A percentile compares a stretch with the other conserved stretches of the same genome.
Evolutionary conservation across 92 coral and sea anemone genomes (phyloP).

Genomic region (Diadumene lineata): DNA sequence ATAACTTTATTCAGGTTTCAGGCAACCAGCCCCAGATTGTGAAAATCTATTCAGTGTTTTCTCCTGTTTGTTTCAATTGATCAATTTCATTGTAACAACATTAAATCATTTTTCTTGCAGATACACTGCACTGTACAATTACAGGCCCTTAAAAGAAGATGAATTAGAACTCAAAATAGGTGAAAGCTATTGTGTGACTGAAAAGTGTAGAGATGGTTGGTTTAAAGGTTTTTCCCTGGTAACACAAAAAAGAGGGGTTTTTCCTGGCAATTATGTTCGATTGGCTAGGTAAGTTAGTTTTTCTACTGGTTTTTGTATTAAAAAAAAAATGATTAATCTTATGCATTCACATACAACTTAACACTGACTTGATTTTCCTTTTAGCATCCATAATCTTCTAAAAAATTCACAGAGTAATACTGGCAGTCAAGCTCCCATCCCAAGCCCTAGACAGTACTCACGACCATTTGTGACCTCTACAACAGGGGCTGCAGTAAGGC

Average conservation of each 20-base stretch:
- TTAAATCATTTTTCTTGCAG: conserved; percentile 26
- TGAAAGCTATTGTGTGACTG: conserved; percentile 86
- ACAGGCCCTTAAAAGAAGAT: conserved; percentile 87
- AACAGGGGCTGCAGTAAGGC: conserved; percentile 25
- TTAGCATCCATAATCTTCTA: conserved; percentile 74
- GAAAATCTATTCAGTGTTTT: neutral
- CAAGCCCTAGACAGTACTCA: conserved; percentile 40
- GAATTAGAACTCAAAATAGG: conserved; percentile 82
- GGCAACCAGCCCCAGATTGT: no score
- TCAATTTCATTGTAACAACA: neutral
- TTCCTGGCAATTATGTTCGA: conserved; percentile 96
- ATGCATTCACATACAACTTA: no score
- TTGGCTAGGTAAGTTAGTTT: conserved; percentile 56
- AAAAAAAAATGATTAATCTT: no score
- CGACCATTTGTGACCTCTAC: conserved; percentile 10
- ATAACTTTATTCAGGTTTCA: no score
- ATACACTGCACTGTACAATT: conserved; percentile 85
- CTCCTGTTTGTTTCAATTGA: no score
- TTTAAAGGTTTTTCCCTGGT: conserved; percentile 78
- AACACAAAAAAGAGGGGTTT: conserved; percentile 78
- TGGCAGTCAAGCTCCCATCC: conserved; percentile 36
- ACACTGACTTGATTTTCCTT: neutral
- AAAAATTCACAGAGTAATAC: conserved; percentile 55
- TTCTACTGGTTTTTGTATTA: neutral
- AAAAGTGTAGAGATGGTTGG: conserved; percentile 98